Conservation (phyloP, 2,888 invertebrate species). For the Perithous albicinctus region DNA sequence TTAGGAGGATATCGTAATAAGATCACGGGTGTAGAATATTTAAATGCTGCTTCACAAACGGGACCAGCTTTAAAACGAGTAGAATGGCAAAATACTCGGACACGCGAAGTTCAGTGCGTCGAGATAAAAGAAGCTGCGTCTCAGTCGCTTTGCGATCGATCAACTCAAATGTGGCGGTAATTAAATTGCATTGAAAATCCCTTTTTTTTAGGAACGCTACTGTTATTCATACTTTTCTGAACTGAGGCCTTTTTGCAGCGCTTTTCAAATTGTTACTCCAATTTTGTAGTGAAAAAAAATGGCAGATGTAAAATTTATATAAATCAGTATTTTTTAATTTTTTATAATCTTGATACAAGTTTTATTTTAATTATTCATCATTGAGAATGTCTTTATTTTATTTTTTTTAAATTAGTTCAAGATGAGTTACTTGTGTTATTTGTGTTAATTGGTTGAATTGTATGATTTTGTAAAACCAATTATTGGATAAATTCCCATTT, state of each 20-base stretch:
- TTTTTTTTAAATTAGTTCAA: no score
- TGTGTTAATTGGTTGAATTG: no score
- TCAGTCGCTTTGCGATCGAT: constrained; percentile 86
- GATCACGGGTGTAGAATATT: constrained; percentile 89
- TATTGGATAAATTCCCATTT: not conserved
- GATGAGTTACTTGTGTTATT: not conserved
- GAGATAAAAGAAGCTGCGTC: constrained; percentile 85
- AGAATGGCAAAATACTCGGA: constrained; percentile 84
- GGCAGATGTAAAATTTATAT: not conserved
- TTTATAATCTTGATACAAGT: no score
- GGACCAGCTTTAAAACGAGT: constrained; percentile 85
- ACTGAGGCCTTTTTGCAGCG: no score
- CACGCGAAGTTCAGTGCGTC: constrained; percentile 89
- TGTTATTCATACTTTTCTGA: no score
- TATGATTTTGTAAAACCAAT: not conserved
- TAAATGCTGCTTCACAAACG: constrained; percentile 94
- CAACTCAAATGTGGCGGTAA: constrained; percentile 87
- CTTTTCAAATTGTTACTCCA: no score
- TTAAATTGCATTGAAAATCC: constrained; percentile 37
- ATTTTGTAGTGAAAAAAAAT: no score
- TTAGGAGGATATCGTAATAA: constrained; percentile 93
- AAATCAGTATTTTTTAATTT: no score
- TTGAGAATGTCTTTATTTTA: no score
- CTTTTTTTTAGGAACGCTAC: no score
- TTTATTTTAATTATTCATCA: no score